These are phyloP conservation scores for Dendrolimus houi DNA, from an alignment of 2,888 invertebrate species.

Conservation along the genomic window DNA sequence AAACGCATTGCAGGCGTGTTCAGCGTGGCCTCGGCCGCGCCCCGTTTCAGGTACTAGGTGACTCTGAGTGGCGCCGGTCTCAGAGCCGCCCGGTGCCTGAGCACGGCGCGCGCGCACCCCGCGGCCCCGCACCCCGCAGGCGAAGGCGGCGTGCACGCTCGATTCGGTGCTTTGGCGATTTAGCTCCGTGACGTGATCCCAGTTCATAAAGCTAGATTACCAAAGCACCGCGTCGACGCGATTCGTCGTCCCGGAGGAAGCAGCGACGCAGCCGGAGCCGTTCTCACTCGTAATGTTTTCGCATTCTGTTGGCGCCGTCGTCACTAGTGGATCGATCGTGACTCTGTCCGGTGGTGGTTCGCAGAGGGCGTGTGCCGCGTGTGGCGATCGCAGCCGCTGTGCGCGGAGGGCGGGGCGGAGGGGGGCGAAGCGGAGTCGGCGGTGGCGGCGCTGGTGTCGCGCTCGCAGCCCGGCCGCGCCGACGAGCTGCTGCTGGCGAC, in stretches of 20 bases:
- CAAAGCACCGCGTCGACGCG: conserved; percentile 82
- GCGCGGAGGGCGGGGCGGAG: conserved; percentile 8
- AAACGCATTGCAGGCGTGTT: no score
- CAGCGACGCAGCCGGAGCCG: background rate
- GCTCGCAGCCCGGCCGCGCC: conserved; percentile 91
- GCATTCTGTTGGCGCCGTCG: no score
- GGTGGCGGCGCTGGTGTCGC: conserved; percentile 78
- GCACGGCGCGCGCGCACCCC: conserved; percentile 37
- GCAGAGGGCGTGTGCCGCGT: conserved; percentile 17
- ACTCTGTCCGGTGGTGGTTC: background rate
- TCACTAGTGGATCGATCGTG: background rate
- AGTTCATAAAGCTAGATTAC: conserved; percentile 96
- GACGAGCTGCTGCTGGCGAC: conserved; percentile 87
- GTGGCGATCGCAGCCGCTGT: conserved; percentile 31
- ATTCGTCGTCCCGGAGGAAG: conserved; percentile 9
- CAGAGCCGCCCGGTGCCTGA: conserved; percentile 75
- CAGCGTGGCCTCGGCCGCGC: conserved; percentile 10
- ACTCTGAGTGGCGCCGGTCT: conserved; percentile 82
- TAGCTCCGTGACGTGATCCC: conserved; percentile 88
- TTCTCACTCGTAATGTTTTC: no score
- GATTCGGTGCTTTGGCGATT: conserved; percentile 89
- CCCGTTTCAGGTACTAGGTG: conserved; percentile 89
- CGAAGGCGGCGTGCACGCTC: conserved; percentile 21
- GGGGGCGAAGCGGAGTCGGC: conserved; percentile 18
- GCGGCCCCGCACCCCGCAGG: conserved; percentile 29